These are phyloP conservation scores for Antitype chi DNA, from an alignment of 2,888 invertebrate species.

Conservation along the genomic window DNA sequence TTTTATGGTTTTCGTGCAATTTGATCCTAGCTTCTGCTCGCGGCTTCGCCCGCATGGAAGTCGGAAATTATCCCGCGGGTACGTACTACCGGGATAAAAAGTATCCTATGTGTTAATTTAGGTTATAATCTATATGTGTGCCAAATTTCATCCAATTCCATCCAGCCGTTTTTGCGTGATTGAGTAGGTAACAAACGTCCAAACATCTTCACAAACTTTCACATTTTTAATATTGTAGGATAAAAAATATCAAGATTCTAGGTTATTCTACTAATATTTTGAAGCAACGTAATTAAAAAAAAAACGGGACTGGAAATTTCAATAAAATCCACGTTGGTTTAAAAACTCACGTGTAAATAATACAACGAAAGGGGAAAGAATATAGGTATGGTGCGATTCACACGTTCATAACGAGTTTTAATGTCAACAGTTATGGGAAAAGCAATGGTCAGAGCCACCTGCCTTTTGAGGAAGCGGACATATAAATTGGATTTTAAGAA, in stretches of 20 bases:
- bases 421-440: slow-evolving; percentile 10
- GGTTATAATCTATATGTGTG: too few relatives aligned
- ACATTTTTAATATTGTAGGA: too few relatives aligned
- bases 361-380: neutral
- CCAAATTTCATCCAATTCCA: too few relatives aligned
- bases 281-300: neutral
- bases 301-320: neutral
- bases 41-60: too few relatives aligned
- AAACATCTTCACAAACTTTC: too few relatives aligned
- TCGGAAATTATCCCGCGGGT: too few relatives aligned
- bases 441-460: slow-evolving; percentile 9
- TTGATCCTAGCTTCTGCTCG: neutral
- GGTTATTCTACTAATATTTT: neutral
- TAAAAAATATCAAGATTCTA: too few relatives aligned
- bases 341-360: neutral
- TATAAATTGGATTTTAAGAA: neutral
- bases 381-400: neutral
- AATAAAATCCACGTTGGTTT: neutral
- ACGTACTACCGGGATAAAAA: too few relatives aligned
- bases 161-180: too few relatives aligned
- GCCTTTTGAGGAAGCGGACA: neutral
- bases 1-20: neutral
- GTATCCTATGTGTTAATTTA: too few relatives aligned
- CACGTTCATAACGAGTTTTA: slow-evolving; percentile 15
- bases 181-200: too few relatives aligned